Evolutionary conservation across 2,113 vertebrate species (phyloP), one percentile per base, ranked within the genome.

Genomic region (Sterrhoptilus dennistouni): DNA sequence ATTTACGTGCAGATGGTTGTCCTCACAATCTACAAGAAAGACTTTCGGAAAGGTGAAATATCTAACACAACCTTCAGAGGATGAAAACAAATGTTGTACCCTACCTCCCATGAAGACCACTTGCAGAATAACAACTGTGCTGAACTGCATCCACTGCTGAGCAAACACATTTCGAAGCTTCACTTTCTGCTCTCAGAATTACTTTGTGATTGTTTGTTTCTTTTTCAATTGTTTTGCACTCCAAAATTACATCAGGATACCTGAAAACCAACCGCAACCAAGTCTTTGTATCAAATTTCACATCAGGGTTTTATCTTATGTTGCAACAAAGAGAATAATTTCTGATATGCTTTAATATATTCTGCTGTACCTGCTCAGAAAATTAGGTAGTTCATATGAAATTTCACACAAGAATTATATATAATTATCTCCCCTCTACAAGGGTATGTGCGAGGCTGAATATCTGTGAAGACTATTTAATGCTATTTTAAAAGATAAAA

Each of bases 401-500:
- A 94, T 83, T 88, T 90, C 75, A 66, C 47, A 87, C 78, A 50
- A 90, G 89, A 81, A 93, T 79, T 70, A 35, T 65, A 81, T 88
- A 90, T 91, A 81, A 82, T 96, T 96, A 91, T 91, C 92, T 87
- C 27, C 33, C 13, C 22, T 79, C 82, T 83, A 72, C 74, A 72
- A 66, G 56, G 33, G 53, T 85, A 89, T 36, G 12, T 86, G 49
- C 44, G 52, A 45, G 88, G 21, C 57, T 94, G 31, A 93, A 87
- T 78, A 90, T 85, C 70, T 87, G 66, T 94, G 70, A 93, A 93
- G 84, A 87, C 31, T 68, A 45, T 81, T 85, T 91, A 83, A 94
- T 64, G 78, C 14, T 92, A 45, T 87, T 93, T 93, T 94, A 82
- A 92, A 93, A 93, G 68, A 84, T 91, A 81, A 77, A 85, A 87